Evolutionary conservation across 2,797 vertebrate genomes (phyloP), one percentile per base, ranked within the genome.

Genomic region (Paguma larvata): DNA sequence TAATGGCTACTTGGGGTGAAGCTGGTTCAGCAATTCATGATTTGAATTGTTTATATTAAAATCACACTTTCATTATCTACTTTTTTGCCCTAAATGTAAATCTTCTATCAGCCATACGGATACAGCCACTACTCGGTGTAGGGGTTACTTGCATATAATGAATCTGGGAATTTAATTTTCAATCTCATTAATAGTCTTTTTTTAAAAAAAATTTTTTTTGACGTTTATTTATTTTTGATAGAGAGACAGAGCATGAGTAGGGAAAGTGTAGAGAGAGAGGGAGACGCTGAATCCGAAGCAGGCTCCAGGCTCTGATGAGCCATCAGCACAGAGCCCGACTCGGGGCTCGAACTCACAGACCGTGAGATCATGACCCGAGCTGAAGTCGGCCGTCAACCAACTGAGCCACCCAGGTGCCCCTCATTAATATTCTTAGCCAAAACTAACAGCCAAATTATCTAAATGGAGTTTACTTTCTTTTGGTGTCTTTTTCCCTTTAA

Each of bases 31-130:
- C 73, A 92, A 34, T 88, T 89, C 34, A 59, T 46, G 15, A 84
- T 95, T 98, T 92, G 10, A 86, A 80, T 90, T 90, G 67, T 59
- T 95, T 83, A 16, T 72, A 51, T 67, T 38, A 62, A 96, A 96
- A 68, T 96, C 51, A 62, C 10, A 32, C 48, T 97, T 96, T 91
- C 18, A 12, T 0, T 67, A 21, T 87, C 34, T 83, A 21, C 5
- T 67, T 34, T 38, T 95, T 95, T 85, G 5, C 41, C 38, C 19
- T 93, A 59, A 88, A 67, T 27, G 4, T 48, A 6, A 5, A 12
- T 84, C 18, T 97, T 96, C 83, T 89, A 59, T 92, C 34, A 73
- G 67, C 82, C 87, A 56, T 46, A 53, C 25, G 73, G 59, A 70
- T 75, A 56, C 4, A 95, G 6, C 23, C n/a, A 23, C 32, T 70